phyloP scores from a whole-genome alignment of 2,797 vertebrate species.

The Sebastes steindachneri region DNA sequence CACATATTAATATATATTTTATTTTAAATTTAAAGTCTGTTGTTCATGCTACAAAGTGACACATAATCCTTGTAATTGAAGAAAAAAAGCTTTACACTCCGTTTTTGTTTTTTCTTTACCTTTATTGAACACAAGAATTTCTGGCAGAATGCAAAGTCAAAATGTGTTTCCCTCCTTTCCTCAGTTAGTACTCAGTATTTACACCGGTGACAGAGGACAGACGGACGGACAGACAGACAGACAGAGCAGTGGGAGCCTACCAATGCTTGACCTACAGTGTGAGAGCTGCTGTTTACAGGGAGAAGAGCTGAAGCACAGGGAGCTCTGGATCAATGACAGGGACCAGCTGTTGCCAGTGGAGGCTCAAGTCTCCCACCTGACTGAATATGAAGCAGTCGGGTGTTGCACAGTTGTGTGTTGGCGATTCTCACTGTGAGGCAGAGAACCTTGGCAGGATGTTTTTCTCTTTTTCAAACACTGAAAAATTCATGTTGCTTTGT shows the following conservation, averaged over 20 bases:
- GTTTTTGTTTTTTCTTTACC: constrained; percentile 63
- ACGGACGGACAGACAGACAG: background rate
- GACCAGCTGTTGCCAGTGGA: constrained; percentile 63
- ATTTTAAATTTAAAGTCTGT: background rate
- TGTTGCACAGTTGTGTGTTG: constrained; percentile 11
- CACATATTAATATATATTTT: background rate
- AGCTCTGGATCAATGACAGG: constrained; percentile 13
- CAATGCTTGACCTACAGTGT: constrained; percentile 85
- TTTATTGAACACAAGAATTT: constrained; percentile 97
- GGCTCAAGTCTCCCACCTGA: constrained; percentile 39
- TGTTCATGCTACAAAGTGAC: background rate
- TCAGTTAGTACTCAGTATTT: constrained; percentile 94
- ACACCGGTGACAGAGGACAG: constrained; percentile 84
- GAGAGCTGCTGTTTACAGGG: constrained; percentile 33
- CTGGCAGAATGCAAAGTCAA: constrained; percentile 95
- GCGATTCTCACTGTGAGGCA: constrained; percentile 24
- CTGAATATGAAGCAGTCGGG: constrained; percentile 18
- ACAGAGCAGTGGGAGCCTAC: constrained; percentile 61
- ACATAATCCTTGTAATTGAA: background rate
- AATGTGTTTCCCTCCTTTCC: constrained; percentile 72
- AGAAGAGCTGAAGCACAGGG: background rate
- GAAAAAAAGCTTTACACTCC: background rate
- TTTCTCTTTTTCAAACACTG: constrained; percentile 11
- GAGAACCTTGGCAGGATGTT: background rate
- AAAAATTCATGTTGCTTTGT: constrained; percentile 18